Evolutionary conservation across 2,113 vertebrate genomes (phyloP), one percentile per base, ranked within the genome.

Genomic region (Centropristis striata): DNA sequence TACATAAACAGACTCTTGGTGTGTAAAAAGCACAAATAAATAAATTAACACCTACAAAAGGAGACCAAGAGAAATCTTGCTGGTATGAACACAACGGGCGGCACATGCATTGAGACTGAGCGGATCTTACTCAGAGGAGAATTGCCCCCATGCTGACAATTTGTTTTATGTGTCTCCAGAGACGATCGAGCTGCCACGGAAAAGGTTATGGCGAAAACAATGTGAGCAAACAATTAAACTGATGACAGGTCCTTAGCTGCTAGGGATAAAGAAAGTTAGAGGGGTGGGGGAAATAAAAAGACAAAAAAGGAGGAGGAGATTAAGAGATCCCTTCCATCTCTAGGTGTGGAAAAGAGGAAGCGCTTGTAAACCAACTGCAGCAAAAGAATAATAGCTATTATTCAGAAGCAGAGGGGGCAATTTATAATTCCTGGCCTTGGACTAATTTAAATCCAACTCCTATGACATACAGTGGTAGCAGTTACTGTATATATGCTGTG

Each of bases 161-260:
- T 81, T 92, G 85, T 84, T 90, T 84, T 73, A 81, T 58, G 71
- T 28, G 67, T 78, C 83, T 86, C 86, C 68, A 28, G 86, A 83
- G 88, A 87, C 74, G 32, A 75, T 39, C 23, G 41, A 71, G 84
- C 83, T 42, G 59, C 74, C 23, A 58, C 25, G 54, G 77, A 64
- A 85, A 92, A 89, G 85, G 90, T 87, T 84, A 86, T 14, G 9
- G 58, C 14, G 1, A 82, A 85, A 78, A 87, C 86, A 78, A 90
- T 69, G 64, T 75, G 69, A 71, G 78, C 61, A 78, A 85, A 88
- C 83, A 86, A 83, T 89, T 88, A 80, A 85, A 79, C 23, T 25
- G 76, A 81, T 81, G 79, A 75, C 63, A 79, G 23, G 65, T 84
- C 50, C 67, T 60, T n/a, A 21, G 72, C 57, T 59, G 25, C 58